Base-by-base conservation (phyloP, 2,888 invertebrate species). In the Melieria crassipennis region DNA sequence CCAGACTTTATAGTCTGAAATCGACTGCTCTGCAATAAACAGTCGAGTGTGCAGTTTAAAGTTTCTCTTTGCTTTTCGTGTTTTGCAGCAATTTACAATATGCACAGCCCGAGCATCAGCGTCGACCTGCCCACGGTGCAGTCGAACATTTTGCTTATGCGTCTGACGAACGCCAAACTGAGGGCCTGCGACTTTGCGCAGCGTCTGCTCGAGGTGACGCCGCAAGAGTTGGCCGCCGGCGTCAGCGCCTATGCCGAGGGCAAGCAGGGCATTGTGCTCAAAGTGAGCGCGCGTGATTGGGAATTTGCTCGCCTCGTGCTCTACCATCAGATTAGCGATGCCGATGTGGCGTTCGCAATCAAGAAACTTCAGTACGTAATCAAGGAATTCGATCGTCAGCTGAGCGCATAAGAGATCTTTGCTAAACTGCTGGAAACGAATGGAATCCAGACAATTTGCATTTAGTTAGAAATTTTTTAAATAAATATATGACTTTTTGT, bases 91-190 rank as follows among this genome's bases (percentile, higher is more conserved):
- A 90, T 94, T 75, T 83, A 89, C 57, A 89, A 90, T 0, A 80
- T 91, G 56, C 88, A 89, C 56, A 91, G 92, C 65, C 89, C 90
- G 74, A 85, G 89, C 52, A 89, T 94, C 79, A 85, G 80, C 0
- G 92, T 94, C 45, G 91, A 94, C 77, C 80, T 91, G 50, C 84
- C 88, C 4, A 87, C 85, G 16, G 89, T 92, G 11, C 91, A 93
- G 77, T 92, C 92, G 2, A 95, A 95, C 84, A 94, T 96, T 78
- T 87, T 95, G 70, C 88, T 94, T 79, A 88, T 95, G 62, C 87
- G 89, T 46, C 86, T 92, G 11, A 81, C 91, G 2, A 87, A 89
- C 75, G 80, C 87, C 3, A 89, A 89, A 13, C 83, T 92, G 43
- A 86, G 87, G 5, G 89, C 92, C 0, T 87, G 83, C 13, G 87